Conservation (phyloP, 2,888 invertebrate genomes). For the Cyrtodaria siliqua region DNA sequence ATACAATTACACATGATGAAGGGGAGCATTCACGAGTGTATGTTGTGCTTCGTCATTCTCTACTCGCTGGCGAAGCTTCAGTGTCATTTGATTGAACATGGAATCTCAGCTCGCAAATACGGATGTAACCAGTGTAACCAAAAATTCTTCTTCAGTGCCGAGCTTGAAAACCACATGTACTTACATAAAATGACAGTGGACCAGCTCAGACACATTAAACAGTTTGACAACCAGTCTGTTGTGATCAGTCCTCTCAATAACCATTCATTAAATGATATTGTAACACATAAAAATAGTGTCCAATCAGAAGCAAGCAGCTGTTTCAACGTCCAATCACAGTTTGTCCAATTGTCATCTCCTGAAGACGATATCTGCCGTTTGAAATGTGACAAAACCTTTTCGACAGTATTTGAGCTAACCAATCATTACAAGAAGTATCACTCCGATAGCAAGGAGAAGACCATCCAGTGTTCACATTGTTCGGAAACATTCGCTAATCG, state of each 20-base stretch:
- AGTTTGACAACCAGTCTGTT: conserved; percentile 17
- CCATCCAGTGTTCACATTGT: conserved; percentile 82
- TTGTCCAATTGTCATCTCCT: conserved; percentile 1
- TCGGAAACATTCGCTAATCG: conserved; percentile 78
- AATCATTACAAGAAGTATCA: conserved; percentile 78
- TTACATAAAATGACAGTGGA: conserved; percentile 56
- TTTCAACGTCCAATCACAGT: too few species aligned
- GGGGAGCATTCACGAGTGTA: conserved; percentile 90
- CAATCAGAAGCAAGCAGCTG: background rate
- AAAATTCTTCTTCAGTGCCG: conserved; percentile 96
- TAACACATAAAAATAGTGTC: background rate
- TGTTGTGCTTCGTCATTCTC: conserved; percentile 90
- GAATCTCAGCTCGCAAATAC: conserved; percentile 93
- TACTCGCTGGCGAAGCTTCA: conserved; percentile 94
- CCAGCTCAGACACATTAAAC: conserved; percentile 3
- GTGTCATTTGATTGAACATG: conserved; percentile 96
- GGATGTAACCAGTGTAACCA: conserved; percentile 93
- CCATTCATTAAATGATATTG: conserved; percentile 26
- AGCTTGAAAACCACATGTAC: conserved; percentile 93
- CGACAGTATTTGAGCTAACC: conserved; percentile 75
- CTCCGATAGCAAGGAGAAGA: conserved; percentile 54
- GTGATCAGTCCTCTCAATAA: conserved; percentile 37
- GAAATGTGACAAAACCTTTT: conserved; percentile 82
- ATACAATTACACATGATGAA: conserved; percentile 89
- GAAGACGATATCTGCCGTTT: conserved; percentile 76